phyloP scores from a whole-genome alignment of 2,797 vertebrate species.

The Pempheris klunzingeri region DNA sequence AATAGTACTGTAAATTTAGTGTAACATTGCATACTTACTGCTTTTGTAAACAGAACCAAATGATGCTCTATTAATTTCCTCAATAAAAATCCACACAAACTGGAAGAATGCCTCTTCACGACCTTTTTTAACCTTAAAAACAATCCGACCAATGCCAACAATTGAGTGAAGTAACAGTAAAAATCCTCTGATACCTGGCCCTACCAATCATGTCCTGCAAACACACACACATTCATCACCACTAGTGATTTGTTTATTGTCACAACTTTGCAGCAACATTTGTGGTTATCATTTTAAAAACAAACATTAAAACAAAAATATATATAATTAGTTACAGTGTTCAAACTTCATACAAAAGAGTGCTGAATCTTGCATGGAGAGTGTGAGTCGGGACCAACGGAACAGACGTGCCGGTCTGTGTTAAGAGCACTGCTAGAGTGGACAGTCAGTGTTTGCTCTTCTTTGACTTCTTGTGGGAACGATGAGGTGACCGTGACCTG shows the following conservation, averaged over 20 bases:
- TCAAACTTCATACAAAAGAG: conserved; percentile 85
- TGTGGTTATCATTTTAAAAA: conserved; percentile 80
- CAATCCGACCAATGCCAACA: neutral
- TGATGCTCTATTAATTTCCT: conserved; percentile 69
- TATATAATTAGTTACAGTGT: conserved; percentile 85
- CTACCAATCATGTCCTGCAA: conserved; percentile 34
- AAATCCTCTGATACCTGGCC: conserved; percentile 26
- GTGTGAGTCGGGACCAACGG: conserved; percentile 53
- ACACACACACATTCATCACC: conserved; percentile 57
- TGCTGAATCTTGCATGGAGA: conserved; percentile 68
- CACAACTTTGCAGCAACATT: conserved; percentile 73
- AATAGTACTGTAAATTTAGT: conserved; percentile 64
- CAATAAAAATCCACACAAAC: conserved; percentile 73
- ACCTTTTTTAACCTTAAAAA: conserved; percentile 12
- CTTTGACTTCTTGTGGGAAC: conserved; percentile 87
- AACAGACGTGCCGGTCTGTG: conserved; percentile 48
- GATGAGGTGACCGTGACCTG: conserved; percentile 85
- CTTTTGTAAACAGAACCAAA: conserved; percentile 75
- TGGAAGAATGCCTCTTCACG: conserved; percentile 15
- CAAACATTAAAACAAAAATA: conserved; percentile 84
- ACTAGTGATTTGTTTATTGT: conserved; percentile 81
- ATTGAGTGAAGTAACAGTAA: neutral
- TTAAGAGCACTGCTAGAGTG: conserved; percentile 46
- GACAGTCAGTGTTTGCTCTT: conserved; percentile 87
- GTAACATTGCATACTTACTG: conserved; percentile 65